Evolutionary conservation across 2,888 invertebrate genomes (phyloP).

Genomic region (Hirtodrosophila confusa): DNA sequence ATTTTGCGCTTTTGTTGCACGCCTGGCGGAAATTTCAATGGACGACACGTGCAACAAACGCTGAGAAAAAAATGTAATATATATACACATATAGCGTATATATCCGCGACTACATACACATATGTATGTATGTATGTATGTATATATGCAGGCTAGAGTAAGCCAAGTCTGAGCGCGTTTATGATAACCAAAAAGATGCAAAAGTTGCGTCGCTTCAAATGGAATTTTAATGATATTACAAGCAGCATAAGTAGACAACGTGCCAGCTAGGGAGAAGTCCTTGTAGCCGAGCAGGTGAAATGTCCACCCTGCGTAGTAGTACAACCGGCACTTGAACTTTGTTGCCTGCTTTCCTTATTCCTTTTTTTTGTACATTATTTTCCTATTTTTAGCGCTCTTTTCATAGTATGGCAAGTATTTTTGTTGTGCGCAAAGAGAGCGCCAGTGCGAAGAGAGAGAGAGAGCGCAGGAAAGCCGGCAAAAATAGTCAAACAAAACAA

Average conservation of each 20-base stretch:
- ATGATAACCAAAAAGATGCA: constrained; percentile 30
- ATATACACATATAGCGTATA: too few species aligned
- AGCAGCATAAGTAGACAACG: constrained; percentile 19
- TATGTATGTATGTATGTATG: too few species aligned
- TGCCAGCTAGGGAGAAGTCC: constrained; percentile 35
- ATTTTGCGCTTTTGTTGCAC: constrained; percentile 54
- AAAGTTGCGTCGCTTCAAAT: constrained; percentile 64
- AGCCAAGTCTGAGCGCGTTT: constrained; percentile 15
- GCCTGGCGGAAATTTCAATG: constrained; percentile 42
- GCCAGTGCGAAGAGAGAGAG: constrained; percentile 16
- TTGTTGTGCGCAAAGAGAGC: constrained; percentile 29
- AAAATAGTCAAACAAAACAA: constrained; percentile 31
- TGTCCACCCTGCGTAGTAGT: constrained; percentile 38
- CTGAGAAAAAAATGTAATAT: constrained; percentile 12
- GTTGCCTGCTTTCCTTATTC: constrained; percentile 14
- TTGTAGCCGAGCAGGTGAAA: constrained; percentile 36
- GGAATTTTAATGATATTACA: constrained; percentile 72
- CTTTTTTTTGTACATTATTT: neutral
- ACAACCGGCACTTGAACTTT: constrained; percentile 67
- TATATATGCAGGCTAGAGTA: too few species aligned
- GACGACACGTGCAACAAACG: constrained; percentile 44
- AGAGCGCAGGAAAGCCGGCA: constrained; percentile 51
- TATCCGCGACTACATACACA: too few species aligned
- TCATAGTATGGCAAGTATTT: constrained; percentile 10
- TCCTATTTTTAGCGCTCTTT: constrained; percentile 26